These are phyloP conservation scores for Sitobion miscanthi DNA, from an alignment of 1,140 invertebrate genomes.

Conservation along the genomic window DNA sequence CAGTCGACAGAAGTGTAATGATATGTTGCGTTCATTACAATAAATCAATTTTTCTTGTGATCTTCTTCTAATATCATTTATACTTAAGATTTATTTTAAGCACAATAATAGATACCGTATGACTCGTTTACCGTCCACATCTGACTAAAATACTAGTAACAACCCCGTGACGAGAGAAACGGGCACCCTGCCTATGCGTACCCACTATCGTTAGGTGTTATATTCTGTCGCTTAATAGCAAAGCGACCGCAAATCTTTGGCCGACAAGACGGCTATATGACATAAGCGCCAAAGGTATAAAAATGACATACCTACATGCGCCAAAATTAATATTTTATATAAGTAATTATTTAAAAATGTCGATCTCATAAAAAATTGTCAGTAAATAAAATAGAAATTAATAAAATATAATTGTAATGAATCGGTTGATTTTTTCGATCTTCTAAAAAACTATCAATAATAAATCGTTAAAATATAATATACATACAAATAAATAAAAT, in stretches of 20 bases:
- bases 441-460: too few relatives aligned
- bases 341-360: too few relatives aligned
- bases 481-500: too few relatives aligned
- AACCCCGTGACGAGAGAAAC: background rate
- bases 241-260: background rate
- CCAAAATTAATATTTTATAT: too few relatives aligned
- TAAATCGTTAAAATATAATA: too few relatives aligned
- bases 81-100: background rate
- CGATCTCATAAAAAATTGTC: too few relatives aligned
- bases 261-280: background rate
- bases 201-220: background rate
- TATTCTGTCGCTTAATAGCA: background rate
- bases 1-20: background rate
- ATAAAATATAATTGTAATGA: too few relatives aligned
- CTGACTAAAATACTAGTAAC: background rate
- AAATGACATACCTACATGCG: too few relatives aligned
- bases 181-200: background rate
- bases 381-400: too few relatives aligned
- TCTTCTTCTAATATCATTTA: background rate
- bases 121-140: background rate
- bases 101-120: background rate
- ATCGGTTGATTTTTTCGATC: too few relatives aligned
- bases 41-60: background rate
- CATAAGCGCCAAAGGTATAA: too few relatives aligned
- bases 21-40: background rate